Evolutionary conservation across 1,140 invertebrate species (phyloP).

Genomic region (Tribolium madens): DNA sequence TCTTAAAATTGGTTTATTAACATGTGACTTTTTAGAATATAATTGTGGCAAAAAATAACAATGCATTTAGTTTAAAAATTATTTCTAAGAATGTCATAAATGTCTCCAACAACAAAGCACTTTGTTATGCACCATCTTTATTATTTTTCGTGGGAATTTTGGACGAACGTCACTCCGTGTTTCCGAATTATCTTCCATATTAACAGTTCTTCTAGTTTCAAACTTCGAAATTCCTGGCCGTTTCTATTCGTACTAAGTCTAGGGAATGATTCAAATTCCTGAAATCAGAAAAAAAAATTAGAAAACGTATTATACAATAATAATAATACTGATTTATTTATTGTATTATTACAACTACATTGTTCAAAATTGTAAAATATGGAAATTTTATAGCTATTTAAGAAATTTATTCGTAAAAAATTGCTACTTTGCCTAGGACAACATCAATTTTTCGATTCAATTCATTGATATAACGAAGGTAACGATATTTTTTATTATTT

Average conservation of each 20-base stretch:
- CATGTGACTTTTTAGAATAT: conserved; percentile 31
- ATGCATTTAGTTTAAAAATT: conserved; percentile 28
- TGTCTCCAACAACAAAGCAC: conserved; percentile 48
- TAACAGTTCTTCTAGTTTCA: conserved; percentile 42
- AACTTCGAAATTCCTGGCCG: conserved; percentile 24
- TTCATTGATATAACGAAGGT: too few species aligned
- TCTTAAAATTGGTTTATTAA: conserved; percentile 29
- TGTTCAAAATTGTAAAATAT: too few species aligned
- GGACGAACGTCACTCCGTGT: conserved; percentile 43
- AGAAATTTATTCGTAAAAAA: too few species aligned
- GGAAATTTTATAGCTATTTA: too few species aligned
- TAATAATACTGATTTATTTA: too few species aligned
- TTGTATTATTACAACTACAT: too few species aligned
- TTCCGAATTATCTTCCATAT: conserved; percentile 50
- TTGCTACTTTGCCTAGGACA: too few species aligned
- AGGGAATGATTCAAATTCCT: conserved; percentile 42
- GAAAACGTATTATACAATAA: too few species aligned
- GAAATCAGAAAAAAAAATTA: conserved; percentile 24
- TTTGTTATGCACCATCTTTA: conserved; percentile 44
- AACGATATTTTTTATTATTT: too few species aligned
- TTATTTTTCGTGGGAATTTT: conserved; percentile 44
- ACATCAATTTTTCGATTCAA: too few species aligned
- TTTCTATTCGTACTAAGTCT: conserved; percentile 16
- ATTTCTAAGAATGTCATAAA: conserved; percentile 7
- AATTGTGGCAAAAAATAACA: conserved; percentile 36